These are phyloP conservation scores for Pemphigus obesinymphae DNA, from an alignment of 1,140 invertebrate species.

Conservation along the genomic window DNA sequence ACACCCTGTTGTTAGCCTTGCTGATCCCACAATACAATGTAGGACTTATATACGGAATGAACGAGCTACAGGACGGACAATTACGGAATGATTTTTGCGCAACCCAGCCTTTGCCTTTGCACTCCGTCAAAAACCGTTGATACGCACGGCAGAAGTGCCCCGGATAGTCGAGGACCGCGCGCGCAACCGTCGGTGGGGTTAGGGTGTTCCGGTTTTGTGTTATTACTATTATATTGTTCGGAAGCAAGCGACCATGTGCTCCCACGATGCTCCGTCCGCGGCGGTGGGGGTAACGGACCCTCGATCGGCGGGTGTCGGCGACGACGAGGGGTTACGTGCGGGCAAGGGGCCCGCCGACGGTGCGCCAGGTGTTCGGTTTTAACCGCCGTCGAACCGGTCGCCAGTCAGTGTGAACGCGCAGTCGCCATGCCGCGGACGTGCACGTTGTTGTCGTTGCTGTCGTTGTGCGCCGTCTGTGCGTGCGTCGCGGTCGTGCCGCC, in stretches of 20 bases:
- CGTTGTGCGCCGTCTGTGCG: background rate
- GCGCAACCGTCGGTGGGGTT: too few relatives aligned
- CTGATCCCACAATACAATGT: too few relatives aligned
- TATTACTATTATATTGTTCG: constrained; percentile 3
- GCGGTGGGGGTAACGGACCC: background rate
- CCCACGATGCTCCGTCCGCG: too few relatives aligned
- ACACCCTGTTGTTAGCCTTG: too few relatives aligned
- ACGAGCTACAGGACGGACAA: too few relatives aligned
- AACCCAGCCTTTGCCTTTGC: too few relatives aligned
- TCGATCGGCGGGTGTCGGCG: background rate
- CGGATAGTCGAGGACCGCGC: too few relatives aligned
- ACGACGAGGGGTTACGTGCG: background rate
- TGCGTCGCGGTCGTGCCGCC: background rate
- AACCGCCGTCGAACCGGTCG: constrained; percentile 13
- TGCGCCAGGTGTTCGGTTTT: constrained; percentile 31
- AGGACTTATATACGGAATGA: too few relatives aligned
- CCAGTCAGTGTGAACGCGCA: background rate
- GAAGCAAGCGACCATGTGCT: constrained; percentile 5
- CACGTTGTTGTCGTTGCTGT: background rate
- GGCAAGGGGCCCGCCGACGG: background rate
- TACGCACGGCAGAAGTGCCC: too few relatives aligned
- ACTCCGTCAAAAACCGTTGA: too few relatives aligned
- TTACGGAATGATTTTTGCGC: too few relatives aligned
- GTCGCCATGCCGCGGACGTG: constrained; percentile 2
- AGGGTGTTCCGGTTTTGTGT: background rate